phyloP scores from a whole-genome alignment of 2,797 vertebrate genomes.

The Nyctibius grandis region DNA sequence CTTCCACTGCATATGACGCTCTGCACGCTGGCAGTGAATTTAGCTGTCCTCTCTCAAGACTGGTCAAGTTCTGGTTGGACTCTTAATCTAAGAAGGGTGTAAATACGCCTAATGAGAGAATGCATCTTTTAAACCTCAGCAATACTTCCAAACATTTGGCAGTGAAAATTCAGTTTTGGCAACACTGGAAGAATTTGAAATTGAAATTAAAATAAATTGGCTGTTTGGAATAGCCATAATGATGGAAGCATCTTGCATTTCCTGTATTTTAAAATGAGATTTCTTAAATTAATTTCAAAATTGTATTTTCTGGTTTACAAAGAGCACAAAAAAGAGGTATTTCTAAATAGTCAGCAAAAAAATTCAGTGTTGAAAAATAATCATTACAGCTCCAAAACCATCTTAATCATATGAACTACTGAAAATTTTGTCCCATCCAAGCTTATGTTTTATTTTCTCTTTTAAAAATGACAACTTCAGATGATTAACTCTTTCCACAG shows the following conservation, averaged over 20 bases:
- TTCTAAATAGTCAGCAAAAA: neutral
- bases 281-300: neutral
- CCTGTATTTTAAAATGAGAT: neutral
- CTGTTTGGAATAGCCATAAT: neutral
- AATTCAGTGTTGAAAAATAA: neutral
- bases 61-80: neutral
- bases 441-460: neutral
- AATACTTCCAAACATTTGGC: neutral
- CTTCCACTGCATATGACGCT: neutral
- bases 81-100: neutral
- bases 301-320: neutral
- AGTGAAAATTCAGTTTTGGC: neutral
- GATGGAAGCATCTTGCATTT: neutral
- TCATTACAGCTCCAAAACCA: neutral
- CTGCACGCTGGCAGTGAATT: accelerated
- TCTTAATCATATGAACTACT: neutral
- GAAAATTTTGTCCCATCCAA: neutral
- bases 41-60: neutral
- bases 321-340: accelerated
- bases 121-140: neutral
- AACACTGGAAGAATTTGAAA: neutral
- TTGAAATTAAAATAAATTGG: neutral
- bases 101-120: neutral
- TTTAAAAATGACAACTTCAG: neutral
- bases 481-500: neutral